phyloP scores from a whole-genome alignment of 2,113 vertebrate species.

The Podocnemis expansa region DNA sequence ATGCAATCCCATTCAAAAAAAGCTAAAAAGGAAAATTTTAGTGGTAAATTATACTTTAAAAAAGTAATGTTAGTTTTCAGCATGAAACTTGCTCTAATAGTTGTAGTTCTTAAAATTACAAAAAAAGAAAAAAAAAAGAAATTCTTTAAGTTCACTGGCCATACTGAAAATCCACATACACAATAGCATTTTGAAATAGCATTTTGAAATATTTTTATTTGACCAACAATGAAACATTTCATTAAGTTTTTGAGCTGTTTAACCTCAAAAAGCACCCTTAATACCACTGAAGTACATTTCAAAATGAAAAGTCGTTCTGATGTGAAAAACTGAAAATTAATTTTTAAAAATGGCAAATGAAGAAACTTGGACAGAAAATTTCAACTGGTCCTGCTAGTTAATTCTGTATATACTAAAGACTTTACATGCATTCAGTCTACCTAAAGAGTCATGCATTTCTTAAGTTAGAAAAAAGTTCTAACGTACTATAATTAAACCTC shows the following conservation, averaged over 20 bases:
- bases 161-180: neutral
- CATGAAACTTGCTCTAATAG: neutral
- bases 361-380: neutral
- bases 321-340: too few species aligned
- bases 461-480: neutral
- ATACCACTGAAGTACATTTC: neutral
- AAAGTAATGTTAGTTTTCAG: neutral
- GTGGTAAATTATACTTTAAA: fast-evolving
- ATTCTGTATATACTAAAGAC: neutral
- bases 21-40: neutral
- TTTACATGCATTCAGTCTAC: neutral
- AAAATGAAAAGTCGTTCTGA: neutral
- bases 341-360: neutral
- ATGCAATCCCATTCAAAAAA: neutral
- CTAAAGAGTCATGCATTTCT: neutral
- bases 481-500: neutral
- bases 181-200: too few species aligned
- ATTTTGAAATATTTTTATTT: neutral
- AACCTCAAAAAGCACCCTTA: neutral
- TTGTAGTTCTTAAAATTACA: neutral
- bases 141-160: neutral
- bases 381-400: neutral
- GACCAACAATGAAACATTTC: neutral
- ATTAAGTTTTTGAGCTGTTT: neutral
- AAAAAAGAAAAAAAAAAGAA: too few species aligned